phyloP scores from a whole-genome alignment of 2,888 invertebrate species.

The Campopleginae sp. region DNA sequence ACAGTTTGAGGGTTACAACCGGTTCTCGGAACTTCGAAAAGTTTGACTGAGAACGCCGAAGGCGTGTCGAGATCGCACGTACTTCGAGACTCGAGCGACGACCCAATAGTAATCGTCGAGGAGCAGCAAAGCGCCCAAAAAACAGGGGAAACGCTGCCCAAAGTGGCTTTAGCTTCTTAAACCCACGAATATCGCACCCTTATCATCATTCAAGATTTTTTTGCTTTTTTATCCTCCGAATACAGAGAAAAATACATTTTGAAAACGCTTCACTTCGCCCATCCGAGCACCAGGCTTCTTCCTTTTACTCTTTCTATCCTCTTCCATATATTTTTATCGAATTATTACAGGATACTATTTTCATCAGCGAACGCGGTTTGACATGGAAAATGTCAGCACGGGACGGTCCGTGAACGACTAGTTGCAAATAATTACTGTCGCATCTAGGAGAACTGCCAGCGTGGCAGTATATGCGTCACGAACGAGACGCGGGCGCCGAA shows the following conservation, averaged over 20 bases:
- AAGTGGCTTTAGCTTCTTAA: conserved; percentile 47
- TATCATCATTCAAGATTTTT: conserved; percentile 26
- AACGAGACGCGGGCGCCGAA: conserved; percentile 41
- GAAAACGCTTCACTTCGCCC: neutral
- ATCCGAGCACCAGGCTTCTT: conserved; percentile 6
- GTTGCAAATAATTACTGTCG: conserved; percentile 66
- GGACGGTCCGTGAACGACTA: conserved; percentile 61
- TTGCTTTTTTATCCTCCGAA: conserved; percentile 24
- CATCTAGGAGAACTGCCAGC: conserved; percentile 85
- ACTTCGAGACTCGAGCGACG: conserved; percentile 15
- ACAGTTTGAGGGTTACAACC: conserved; percentile 50
- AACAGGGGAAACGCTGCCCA: conserved; percentile 9
- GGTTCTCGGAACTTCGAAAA: conserved; percentile 61
- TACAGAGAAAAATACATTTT: neutral
- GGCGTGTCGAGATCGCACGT: conserved; percentile 49
- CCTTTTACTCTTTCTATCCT: neutral
- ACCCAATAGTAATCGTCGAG: neutral
- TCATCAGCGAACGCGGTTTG: neutral
- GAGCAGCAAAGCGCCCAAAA: neutral
- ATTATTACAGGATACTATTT: neutral
- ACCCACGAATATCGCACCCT: conserved; percentile 32
- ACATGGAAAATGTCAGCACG: conserved; percentile 41
- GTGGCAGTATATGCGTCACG: conserved; percentile 89
- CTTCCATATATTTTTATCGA: neutral
- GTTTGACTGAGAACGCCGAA: conserved; percentile 38